These are phyloP conservation scores for Virgularia gustaviana DNA, from an alignment of 92 coral and sea anemone species.

Conservation along the genomic window DNA sequence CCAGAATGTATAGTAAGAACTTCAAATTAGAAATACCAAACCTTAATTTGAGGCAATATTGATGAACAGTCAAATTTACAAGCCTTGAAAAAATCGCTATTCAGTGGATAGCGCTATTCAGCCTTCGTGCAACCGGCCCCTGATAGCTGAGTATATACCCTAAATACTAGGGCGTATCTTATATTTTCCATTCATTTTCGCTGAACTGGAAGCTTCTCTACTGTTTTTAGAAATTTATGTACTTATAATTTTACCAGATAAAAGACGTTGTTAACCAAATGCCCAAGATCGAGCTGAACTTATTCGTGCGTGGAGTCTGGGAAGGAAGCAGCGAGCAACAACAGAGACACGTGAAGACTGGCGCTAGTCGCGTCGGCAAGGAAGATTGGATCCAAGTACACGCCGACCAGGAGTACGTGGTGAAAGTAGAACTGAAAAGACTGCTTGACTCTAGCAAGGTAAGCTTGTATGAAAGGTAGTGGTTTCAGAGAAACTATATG, in stretches of 20 bases:
- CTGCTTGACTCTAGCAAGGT: conserved; percentile 41
- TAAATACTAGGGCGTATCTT: no score
- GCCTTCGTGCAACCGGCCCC: no score
- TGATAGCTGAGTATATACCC: no score
- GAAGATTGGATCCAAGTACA: conserved; percentile 88
- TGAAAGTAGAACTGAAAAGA: conserved; percentile 57
- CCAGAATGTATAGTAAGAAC: no score
- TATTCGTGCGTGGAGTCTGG: conserved; percentile 89
- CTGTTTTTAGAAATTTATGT: no score
- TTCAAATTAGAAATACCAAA: no score
- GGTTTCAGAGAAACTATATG: not conserved
- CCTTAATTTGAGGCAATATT: no score
- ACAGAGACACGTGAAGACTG: conserved; percentile 47
- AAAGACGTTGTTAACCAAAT: conserved; percentile 59
- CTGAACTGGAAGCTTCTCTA: no score
- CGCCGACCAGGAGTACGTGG: conserved; percentile 93
- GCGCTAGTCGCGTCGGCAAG: conserved; percentile 53
- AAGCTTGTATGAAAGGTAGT: not conserved
- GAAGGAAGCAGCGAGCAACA: conserved; percentile 66
- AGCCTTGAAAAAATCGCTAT: no score
- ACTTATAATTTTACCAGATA: conserved; percentile 39
- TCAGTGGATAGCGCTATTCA: no score
- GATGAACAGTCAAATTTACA: no score
- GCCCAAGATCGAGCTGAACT: conserved; percentile 57
- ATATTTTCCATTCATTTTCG: no score